Conservation (phyloP, 2,888 invertebrate genomes). For the Portevinia maculata region DNA sequence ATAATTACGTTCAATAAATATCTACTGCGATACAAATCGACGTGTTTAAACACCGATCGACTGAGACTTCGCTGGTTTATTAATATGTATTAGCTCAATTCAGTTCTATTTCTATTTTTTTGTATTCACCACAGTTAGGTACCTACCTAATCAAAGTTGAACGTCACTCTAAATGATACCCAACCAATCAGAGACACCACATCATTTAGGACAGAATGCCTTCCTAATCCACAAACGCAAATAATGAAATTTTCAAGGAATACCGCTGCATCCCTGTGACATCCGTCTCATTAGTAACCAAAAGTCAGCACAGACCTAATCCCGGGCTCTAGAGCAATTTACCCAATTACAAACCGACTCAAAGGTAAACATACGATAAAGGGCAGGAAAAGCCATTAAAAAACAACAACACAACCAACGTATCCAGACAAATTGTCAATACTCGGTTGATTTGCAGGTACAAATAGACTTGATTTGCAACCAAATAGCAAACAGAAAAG, state of each 20-base stretch:
- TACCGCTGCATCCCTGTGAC: slow-evolving; percentile 30
- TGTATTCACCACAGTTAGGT: background rate
- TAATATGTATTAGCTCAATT: background rate
- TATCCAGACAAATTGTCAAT: slow-evolving; percentile 73
- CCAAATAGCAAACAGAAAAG: slow-evolving; percentile 24
- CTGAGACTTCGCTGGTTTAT: background rate
- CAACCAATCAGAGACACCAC: slow-evolving; percentile 46
- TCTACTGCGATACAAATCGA: background rate
- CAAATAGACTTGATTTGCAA: slow-evolving; percentile 72
- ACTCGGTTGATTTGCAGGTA: slow-evolving; percentile 73
- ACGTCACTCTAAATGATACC: slow-evolving; percentile 11
- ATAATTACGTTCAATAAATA: no score
- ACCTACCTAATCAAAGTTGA: background rate
- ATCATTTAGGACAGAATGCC: slow-evolving; percentile 19
- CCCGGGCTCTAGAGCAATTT: slow-evolving; percentile 59
- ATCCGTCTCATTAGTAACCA: slow-evolving; percentile 68
- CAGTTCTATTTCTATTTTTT: background rate
- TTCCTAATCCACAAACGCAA: slow-evolving; percentile 39
- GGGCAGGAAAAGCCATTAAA: slow-evolving; percentile 53
- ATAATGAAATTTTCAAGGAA: slow-evolving; percentile 52
- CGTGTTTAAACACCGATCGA: background rate
- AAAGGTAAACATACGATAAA: slow-evolving; percentile 68
- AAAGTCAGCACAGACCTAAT: slow-evolving; percentile 67
- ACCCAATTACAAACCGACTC: slow-evolving; percentile 73
- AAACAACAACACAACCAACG: slow-evolving; percentile 44